phyloP scores from a whole-genome alignment of 2,113 vertebrate genomes.

The Ia io region DNA sequence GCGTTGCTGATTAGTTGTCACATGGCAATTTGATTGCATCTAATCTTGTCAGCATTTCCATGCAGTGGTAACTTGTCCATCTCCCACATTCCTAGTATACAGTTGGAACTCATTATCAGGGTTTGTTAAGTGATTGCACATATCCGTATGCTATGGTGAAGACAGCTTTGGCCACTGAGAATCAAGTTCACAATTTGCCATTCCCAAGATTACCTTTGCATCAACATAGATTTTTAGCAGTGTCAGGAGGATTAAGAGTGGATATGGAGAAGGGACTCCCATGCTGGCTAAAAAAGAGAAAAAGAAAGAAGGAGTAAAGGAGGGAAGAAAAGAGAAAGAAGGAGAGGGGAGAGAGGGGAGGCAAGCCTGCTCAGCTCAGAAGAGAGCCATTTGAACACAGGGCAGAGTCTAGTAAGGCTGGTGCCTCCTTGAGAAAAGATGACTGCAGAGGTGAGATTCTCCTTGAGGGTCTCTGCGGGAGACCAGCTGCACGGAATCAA shows the following conservation, averaged over 20 bases:
- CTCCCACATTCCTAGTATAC: neutral
- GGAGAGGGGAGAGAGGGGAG: neutral
- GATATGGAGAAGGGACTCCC: neutral
- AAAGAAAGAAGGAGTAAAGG: neutral
- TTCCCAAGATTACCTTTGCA: neutral
- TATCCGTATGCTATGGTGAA: neutral
- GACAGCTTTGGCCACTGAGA: neutral
- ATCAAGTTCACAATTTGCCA: neutral
- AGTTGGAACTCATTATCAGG: neutral
- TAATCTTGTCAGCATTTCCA: neutral
- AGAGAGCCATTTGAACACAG: neutral
- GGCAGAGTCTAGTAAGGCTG: neutral
- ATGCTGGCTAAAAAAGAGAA: neutral
- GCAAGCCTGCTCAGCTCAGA: neutral
- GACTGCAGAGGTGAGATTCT: neutral
- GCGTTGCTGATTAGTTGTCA: neutral
- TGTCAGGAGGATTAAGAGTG: neutral
- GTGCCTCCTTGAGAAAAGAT: neutral
- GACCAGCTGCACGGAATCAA: neutral
- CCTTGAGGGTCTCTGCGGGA: neutral
- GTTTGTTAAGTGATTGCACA: neutral
- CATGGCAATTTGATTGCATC: neutral
- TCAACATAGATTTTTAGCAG: neutral
- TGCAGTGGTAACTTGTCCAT: neutral
- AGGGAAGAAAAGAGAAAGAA: neutral